These are phyloP conservation scores for Scaptodrosophila latifasciaeformis DNA, from an alignment of 2,888 invertebrate species.

Conservation along the genomic window DNA sequence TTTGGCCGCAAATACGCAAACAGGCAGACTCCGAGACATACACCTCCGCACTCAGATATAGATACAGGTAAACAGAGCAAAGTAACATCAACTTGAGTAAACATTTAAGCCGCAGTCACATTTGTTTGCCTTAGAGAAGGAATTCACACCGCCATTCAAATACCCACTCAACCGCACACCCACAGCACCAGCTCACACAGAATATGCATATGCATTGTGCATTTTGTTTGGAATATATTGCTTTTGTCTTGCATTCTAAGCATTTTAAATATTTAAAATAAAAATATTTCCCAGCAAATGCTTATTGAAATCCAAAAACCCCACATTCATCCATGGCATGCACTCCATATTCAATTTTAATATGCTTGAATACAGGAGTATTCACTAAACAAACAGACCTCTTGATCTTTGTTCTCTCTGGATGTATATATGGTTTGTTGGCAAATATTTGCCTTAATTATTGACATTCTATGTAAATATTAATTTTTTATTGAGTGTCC, in stretches of 20 bases:
- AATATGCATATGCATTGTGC: background rate
- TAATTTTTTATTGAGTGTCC: background rate
- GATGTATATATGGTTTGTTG: slow-evolving; percentile 1
- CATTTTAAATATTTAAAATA: slow-evolving; percentile 56
- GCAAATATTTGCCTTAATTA: slow-evolving; percentile 38
- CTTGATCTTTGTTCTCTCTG: slow-evolving; percentile 40
- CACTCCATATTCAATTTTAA: too few species aligned
- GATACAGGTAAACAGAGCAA: background rate
- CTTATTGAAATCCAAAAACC: too few species aligned
- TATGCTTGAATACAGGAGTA: too few species aligned
- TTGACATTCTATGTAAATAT: slow-evolving; percentile 20
- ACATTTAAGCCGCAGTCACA: slow-evolving; percentile 27
- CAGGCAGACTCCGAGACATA: slow-evolving; percentile 11
- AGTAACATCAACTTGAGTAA: slow-evolving; percentile 41
- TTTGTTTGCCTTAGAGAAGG: slow-evolving; percentile 22
- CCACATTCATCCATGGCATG: too few species aligned
- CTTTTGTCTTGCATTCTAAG: slow-evolving; percentile 30
- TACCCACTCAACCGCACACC: background rate
- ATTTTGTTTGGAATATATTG: slow-evolving; percentile 2
- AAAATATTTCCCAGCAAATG: too few species aligned
- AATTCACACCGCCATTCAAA: slow-evolving; percentile 8
- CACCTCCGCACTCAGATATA: slow-evolving; percentile 7
- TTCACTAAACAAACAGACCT: slow-evolving; percentile 20
- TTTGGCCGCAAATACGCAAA: slow-evolving; percentile 23
- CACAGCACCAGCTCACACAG: background rate